phyloP scores from a whole-genome alignment of 2,113 vertebrate genomes.

The Tursiops truncatus region DNA sequence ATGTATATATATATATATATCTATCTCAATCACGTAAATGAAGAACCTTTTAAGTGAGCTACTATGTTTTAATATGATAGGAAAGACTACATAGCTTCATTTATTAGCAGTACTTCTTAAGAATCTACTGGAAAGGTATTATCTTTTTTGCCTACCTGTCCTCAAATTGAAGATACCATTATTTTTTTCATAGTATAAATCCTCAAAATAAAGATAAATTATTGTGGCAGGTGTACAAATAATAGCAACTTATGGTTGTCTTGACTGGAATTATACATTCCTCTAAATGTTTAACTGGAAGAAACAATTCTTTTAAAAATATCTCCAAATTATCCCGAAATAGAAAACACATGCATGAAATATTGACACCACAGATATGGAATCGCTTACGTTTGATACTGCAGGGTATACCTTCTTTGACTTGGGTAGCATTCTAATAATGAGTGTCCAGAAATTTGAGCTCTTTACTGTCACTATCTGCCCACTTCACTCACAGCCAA shows the following conservation, averaged over 20 bases:
- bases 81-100: slow-evolving; percentile 8
- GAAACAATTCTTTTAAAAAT: neutral
- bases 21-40: neutral
- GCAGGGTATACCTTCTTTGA: neutral
- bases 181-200: slow-evolving; percentile 67
- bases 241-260: neutral
- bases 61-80: slow-evolving; percentile 50
- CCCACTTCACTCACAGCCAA: neutral
- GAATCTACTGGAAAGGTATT: slow-evolving; percentile 32
- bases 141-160: slow-evolving; percentile 25
- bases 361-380: neutral
- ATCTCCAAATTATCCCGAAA: neutral
- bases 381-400: neutral
- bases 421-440: neutral
- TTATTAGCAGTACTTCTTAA: slow-evolving; percentile 40
- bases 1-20: neutral
- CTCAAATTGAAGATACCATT: slow-evolving; percentile 29
- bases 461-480: neutral
- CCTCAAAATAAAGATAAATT: slow-evolving; percentile 55
- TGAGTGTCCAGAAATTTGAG: neutral
- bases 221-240: slow-evolving; percentile 54
- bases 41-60: neutral
- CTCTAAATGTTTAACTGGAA: neutral
- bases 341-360: neutral
- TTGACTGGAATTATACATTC: slow-evolving; percentile 35